These are phyloP conservation scores for Leuciscus waleckii DNA, from an alignment of 2,797 vertebrate genomes.

Conservation along the genomic window DNA sequence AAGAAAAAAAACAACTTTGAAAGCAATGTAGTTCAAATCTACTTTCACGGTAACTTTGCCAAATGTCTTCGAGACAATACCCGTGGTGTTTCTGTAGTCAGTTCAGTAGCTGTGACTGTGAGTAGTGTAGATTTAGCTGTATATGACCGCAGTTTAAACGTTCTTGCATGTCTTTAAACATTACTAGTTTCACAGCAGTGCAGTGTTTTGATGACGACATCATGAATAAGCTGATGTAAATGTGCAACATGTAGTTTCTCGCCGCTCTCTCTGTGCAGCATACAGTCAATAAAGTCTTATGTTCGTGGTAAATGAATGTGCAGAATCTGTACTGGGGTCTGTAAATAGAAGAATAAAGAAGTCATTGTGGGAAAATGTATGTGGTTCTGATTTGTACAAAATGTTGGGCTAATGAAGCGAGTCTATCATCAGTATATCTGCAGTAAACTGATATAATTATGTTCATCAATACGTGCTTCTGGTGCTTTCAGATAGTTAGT, in stretches of 20 bases:
- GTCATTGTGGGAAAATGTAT: neutral
- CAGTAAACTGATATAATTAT: too few species aligned
- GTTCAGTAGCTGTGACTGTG: constrained; percentile 25
- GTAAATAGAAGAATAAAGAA: neutral
- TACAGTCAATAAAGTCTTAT: constrained; percentile 5
- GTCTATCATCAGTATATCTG: neutral
- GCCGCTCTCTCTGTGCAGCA: neutral
- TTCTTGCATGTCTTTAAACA: constrained; percentile 76
- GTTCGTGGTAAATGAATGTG: neutral
- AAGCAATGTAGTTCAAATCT: neutral
- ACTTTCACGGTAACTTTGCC: constrained; percentile 54
- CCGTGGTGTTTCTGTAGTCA: constrained; percentile 32
- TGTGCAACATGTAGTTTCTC: constrained; percentile 15
- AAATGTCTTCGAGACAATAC: constrained; percentile 66
- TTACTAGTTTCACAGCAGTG: constrained; percentile 63
- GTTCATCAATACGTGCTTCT: too few species aligned
- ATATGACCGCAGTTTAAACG: constrained; percentile 58
- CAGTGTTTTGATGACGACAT: constrained; percentile 40
- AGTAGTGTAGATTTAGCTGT: constrained; percentile 55
- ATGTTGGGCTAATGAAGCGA: neutral
- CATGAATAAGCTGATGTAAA: neutral
- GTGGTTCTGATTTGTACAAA: neutral
- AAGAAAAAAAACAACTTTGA: neutral
- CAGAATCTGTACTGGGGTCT: neutral
- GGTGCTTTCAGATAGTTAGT: neutral